Evolutionary conservation across 2,113 vertebrate species (phyloP), one percentile per base, ranked within the genome.

Genomic region (Cercocebus atys): DNA sequence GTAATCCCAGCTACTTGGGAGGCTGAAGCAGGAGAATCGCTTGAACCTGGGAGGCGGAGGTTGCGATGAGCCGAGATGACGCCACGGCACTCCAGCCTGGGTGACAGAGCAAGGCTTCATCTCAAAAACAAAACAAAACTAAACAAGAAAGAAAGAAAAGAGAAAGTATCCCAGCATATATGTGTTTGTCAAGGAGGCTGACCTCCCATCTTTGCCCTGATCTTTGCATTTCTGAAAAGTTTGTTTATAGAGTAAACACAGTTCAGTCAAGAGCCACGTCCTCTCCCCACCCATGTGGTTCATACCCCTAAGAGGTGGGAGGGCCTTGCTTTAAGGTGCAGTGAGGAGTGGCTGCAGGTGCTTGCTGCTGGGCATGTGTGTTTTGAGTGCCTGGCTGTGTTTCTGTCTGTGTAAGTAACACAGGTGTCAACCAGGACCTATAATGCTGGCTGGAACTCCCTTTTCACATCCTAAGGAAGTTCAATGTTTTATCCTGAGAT

Each of bases 231-330:
- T 4, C 38, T 6, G 93, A 90, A 97, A 87, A 94, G 94, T 97
- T 90, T 98, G 96, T 97, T 97, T 86, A 87, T 3, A 89, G 82
- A 96, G 80, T 89, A 97, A 94, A 94, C 81, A 7, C n/a, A 95
- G 73, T 76, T 92, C 52, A 73, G 40, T 72, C 92, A 87, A 78
- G 95, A 97, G 95, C 88, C 70, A 17, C 18, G 13, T 40, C 12
- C 6, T 66, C 25, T 52, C 32, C 64, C 64, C 52, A 50, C 14
- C 20, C 7, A 1, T 5, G 8, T 18, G 16, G 22, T 6, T 50
- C 86, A 85, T 57, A 47, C 83, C 82, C 93, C 70, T 79, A 55
- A 47, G 32, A 85, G 78, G 81, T 76, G 75, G 30, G 85, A 87
- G 11, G 0, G 0, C 23, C 57, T 92, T 1, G 1, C 8, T 95